Percentiles rank a stretch among this genome's conserved stretches.
phyloP scores from a whole-genome alignment of 2,888 invertebrate genomes.

The Netelia virgata region DNA sequence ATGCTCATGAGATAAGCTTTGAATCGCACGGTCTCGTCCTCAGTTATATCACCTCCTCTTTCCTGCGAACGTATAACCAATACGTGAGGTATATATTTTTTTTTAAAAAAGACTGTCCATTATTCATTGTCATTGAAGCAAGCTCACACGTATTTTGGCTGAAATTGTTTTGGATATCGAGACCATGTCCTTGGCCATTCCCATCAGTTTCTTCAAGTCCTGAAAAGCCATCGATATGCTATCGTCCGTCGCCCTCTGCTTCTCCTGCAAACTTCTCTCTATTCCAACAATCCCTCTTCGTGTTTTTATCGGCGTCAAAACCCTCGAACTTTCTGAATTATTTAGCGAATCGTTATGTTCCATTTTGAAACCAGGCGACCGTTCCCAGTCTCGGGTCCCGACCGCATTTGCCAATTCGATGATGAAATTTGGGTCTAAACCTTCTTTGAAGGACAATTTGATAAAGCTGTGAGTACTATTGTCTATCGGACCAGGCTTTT shows the following conservation, averaged over 20 bases:
- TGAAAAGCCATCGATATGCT: slow-evolving; percentile 97
- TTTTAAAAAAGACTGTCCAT: background rate
- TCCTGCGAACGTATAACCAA: slow-evolving; percentile 86
- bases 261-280: slow-evolving; percentile 95
- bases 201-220: slow-evolving; percentile 97
- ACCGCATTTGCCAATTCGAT: slow-evolving; percentile 88
- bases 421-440: slow-evolving; percentile 89
- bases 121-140: slow-evolving; percentile 44
- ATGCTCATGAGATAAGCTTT: slow-evolving; percentile 98
- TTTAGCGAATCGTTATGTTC: slow-evolving; percentile 22
- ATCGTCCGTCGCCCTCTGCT: slow-evolving; percentile 95
- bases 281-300: slow-evolving; percentile 98
- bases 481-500: slow-evolving; percentile 91
- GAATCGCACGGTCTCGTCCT: slow-evolving; percentile 98
- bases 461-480: slow-evolving; percentile 90
- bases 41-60: slow-evolving; percentile 97
- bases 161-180: slow-evolving; percentile 96
- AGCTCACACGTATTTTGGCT: slow-evolving; percentile 92
- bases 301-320: slow-evolving; percentile 87
- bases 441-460: slow-evolving; percentile 95
- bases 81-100: background rate
- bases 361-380: slow-evolving; percentile 75
- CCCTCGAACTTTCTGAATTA: slow-evolving; percentile 66
- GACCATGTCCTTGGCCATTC: slow-evolving; percentile 99
- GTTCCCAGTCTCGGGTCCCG: slow-evolving; percentile 89